Evolutionary conservation across 2,113 vertebrate genomes (phyloP), one percentile per base, ranked within the genome.

Genomic region (Cyanistes caeruleus): DNA sequence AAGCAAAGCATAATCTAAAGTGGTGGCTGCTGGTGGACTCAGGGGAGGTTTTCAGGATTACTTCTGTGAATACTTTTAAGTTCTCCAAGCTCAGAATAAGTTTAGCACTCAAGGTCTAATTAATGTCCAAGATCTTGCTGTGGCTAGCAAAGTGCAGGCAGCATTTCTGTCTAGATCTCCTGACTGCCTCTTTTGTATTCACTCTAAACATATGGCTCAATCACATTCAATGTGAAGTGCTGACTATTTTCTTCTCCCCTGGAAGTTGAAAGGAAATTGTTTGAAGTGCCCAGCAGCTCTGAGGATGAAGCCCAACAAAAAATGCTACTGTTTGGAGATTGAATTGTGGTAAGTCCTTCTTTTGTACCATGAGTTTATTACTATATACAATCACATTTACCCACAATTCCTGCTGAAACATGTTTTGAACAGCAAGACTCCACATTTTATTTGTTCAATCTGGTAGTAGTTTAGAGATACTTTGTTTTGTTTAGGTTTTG

Each of bases 401-500:
- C 28, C 63, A 53, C 31, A 65, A 58, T 76, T 93, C 41, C 46
- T 80, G 37, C 49, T 65, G 31, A 44, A 83, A 67, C 7, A 49
- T 64, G 76, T 60, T 85, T 94, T 82, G 84, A 89, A 82, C 39
- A 72, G 31, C 65, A 58, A 87, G 44, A 10, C 51, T 64, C 18
- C 31, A 6, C 9, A 43, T 80, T 94, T 93, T 83, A 79, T 87
- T 89, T 85, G 24, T 20, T 94, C 58, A 73, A 0, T 91, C 31
- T 94, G 62, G 48, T 87, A 73, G 14, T 76, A 46, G 41, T 85
- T 94, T 91, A 44, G 73, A 73, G 35, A 56, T 52, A 48, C 62
- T 93, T 91, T 55, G 30, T 63, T 93, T 93, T 72, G 27, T 39
- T 91, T 81, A 67, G 37, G 18, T 74, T 93, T 91, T 87, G 52